These are phyloP conservation scores for Drosophila persimilis DNA, from an alignment of 1,140 invertebrate genomes.

Conservation along the genomic window DNA sequence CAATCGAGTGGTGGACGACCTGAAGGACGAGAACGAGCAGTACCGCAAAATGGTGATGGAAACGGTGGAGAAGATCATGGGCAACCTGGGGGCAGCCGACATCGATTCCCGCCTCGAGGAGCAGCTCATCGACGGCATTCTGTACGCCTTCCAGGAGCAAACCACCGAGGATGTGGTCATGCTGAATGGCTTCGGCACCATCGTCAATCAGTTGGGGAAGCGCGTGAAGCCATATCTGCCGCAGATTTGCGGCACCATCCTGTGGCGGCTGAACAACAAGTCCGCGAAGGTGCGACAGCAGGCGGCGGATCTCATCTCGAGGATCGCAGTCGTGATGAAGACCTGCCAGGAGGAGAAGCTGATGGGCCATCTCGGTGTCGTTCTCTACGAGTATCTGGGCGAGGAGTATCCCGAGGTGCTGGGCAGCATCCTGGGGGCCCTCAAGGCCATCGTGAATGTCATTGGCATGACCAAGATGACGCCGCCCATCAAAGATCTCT, in stretches of 20 bases:
- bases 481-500: slow-evolving; percentile 99
- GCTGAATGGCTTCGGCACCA: slow-evolving; percentile 99
- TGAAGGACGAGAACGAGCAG: slow-evolving; percentile 99
- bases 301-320: slow-evolving; percentile 98
- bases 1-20: slow-evolving; percentile 98
- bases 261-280: slow-evolving; percentile 99
- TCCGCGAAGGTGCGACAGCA: slow-evolving; percentile 99
- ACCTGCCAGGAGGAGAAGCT: slow-evolving; percentile 99
- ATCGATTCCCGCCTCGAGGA: slow-evolving; percentile 99
- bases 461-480: slow-evolving; percentile 99
- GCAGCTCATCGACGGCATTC: slow-evolving; percentile 99
- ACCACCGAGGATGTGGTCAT: slow-evolving; percentile 99
- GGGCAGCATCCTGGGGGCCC: slow-evolving; percentile 98
- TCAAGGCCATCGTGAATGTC: slow-evolving; percentile 99
- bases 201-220: slow-evolving; percentile 98
- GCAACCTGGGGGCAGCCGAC: slow-evolving; percentile 97
- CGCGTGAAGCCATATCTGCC: slow-evolving; percentile 99
- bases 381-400: slow-evolving; percentile 99
- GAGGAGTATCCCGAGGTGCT: slow-evolving; percentile 99
- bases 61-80: slow-evolving; percentile 99
- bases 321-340: slow-evolving; percentile 99
- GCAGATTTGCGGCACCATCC: slow-evolving; percentile 99
- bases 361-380: slow-evolving; percentile 99
- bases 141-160: slow-evolving; percentile 99
- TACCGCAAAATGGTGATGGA: slow-evolving; percentile 99